Base-by-base conservation (phyloP, 23 tunicate species). In the Styela plicata region DNA sequence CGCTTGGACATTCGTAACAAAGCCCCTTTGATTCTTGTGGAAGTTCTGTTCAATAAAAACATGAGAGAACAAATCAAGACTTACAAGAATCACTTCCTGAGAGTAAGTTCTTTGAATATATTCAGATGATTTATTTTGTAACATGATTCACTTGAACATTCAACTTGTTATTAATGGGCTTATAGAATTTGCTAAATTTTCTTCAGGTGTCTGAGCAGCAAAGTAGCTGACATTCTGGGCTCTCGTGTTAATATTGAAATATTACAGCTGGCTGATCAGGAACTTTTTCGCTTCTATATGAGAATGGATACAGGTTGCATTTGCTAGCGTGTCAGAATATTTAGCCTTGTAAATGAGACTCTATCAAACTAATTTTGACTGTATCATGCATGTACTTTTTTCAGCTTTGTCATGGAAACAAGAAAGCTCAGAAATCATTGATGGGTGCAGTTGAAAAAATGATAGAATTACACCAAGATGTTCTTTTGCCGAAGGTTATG, bases 371-470 rank as follows among this genome's bases (percentile, higher is more conserved):
- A n/a, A n/a, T n/a, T n/a, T n/a, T n/a, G n/a, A n/a, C n/a, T n/a
- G n/a, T n/a, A 44, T 44, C 57, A 44, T 44, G 7, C 13, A 5
- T 44, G 57, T 5, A 44, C 13, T 5, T 13, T 44, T 44, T 44
- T 44, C 82, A 93, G 98, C 36, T 93, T 0, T 93, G 98, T 78
- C 84, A 88, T 78, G 98, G 82, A 28, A 93, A 88, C 73, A 68
- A 78, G 70, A 93, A 93, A 82, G 88, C 98, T 35, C 98, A 93
- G 34, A 88, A 88, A 64, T 91, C 98, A 25, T 64, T 93, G 83
- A 80, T 93, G 64, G 92, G 98, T 63, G 98, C 85, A 30, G 83
- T 88, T 74, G 98, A 93, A 69, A 93, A 88, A 64, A 93, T 82
- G 82, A 91, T 93, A 1, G 98, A 93, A 63, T 80, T 88, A 24